A percentile compares a stretch with the other conserved stretches of the same genome.
phyloP scores from a whole-genome alignment of 1,140 invertebrate species.

The Rhopalosiphum maidis region DNA sequence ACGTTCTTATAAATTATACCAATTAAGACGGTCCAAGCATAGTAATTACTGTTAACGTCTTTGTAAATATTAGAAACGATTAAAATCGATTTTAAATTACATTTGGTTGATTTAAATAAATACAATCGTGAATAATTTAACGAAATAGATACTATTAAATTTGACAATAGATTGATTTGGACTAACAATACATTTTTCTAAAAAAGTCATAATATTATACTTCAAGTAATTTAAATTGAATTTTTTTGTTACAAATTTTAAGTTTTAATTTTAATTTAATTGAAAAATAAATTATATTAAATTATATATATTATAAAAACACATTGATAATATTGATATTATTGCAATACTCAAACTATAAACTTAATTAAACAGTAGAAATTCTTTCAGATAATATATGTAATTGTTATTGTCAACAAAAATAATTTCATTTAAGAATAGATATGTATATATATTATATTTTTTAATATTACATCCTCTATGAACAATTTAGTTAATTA shows the following conservation, averaged over 20 bases:
- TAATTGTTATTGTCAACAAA: background rate
- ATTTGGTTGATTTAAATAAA: background rate
- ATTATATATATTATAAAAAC: no score
- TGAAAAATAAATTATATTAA: no score
- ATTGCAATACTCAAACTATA: background rate
- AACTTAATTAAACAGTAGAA: background rate
- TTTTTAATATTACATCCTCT: background rate
- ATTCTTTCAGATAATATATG: background rate
- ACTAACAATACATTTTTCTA: background rate
- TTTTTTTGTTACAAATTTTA: background rate
- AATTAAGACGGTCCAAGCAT: conserved; percentile 45
- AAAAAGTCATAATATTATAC: background rate
- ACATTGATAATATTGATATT: background rate
- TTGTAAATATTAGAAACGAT: background rate
- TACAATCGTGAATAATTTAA: background rate
- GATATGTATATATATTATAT: background rate
- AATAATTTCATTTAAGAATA: background rate
- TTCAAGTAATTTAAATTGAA: background rate
- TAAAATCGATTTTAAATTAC: background rate
- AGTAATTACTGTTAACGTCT: conserved; percentile 32
- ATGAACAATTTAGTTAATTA: background rate
- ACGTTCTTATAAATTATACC: conserved; percentile 37
- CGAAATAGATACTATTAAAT: background rate
- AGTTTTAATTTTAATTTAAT: background rate
- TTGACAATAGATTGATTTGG: background rate